These are phyloP conservation scores for Drosophila cardini DNA, from an alignment of 1,140 invertebrate genomes.

Conservation along the genomic window DNA sequence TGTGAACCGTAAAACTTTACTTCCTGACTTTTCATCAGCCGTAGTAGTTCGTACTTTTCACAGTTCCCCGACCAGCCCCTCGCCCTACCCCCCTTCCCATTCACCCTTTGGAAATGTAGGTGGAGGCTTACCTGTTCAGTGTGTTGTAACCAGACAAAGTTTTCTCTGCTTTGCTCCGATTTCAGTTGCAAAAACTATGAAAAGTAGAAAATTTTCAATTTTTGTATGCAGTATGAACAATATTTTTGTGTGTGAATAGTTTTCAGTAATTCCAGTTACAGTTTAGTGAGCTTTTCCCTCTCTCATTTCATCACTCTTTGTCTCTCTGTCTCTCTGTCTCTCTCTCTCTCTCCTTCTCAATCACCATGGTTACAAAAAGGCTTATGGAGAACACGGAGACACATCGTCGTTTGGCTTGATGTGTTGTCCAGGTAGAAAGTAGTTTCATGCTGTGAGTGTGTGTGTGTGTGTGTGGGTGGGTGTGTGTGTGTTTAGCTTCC, in stretches of 20 bases:
- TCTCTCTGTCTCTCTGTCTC: background rate
- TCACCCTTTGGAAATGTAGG: background rate
- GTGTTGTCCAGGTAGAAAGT: conserved; percentile 29
- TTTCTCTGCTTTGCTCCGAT: conserved; percentile 51
- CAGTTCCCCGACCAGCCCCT: background rate
- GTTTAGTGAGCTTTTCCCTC: conserved; percentile 40
- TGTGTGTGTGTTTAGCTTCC: conserved; percentile 63
- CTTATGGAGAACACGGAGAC: conserved; percentile 24
- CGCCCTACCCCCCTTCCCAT: no score
- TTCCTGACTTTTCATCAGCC: conserved; percentile 81
- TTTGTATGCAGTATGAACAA: conserved; percentile 55
- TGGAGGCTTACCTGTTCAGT: conserved; percentile 33
- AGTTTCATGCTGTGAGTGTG: conserved; percentile 20
- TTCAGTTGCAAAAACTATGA: conserved; percentile 35
- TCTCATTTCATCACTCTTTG: background rate
- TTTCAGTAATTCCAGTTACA: conserved; percentile 78
- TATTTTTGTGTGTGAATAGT: conserved; percentile 66
- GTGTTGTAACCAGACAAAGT: conserved; percentile 53
- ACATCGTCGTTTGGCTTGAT: conserved; percentile 6
- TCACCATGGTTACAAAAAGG: conserved; percentile 36
- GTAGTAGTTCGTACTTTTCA: conserved; percentile 12
- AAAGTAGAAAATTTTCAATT: conserved; percentile 71
- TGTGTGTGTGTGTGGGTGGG: no score
- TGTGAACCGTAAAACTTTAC: conserved; percentile 82
- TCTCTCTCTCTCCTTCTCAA: background rate